These are phyloP conservation scores for Phacellophora camtschatica DNA, from an alignment of 30 jellyfish, hydroid and myxozoan species.

Conservation along the genomic window DNA sequence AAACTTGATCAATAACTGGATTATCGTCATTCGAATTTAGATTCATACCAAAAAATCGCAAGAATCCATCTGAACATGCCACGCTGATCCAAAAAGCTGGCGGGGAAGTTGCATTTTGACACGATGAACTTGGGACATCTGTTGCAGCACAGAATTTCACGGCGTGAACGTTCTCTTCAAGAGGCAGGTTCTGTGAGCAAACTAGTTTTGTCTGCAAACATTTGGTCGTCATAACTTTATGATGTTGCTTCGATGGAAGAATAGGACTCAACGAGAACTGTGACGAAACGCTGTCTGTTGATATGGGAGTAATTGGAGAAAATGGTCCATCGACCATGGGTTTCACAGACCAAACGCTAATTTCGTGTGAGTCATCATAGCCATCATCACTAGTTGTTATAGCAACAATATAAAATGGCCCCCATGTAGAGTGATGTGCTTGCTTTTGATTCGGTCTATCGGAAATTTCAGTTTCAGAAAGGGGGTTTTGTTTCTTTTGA, in stretches of 20 bases:
- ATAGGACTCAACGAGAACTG: conserved; percentile 59
- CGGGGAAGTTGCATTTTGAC: conserved; percentile 72
- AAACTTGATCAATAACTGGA: background rate
- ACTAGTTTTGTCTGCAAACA: conserved; percentile 26
- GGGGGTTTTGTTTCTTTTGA: background rate
- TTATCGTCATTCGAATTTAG: background rate
- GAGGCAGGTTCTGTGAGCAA: conserved; percentile 62
- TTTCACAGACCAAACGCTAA: conserved; percentile 45
- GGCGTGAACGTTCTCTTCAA: conserved; percentile 10
- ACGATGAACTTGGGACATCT: conserved; percentile 65
- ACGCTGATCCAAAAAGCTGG: conserved; percentile 60
- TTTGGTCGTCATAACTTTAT: conserved; percentile 15
- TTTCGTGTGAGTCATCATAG: background rate
- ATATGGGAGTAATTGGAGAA: conserved; percentile 55
- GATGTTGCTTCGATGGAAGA: conserved; percentile 14
- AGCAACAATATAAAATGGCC: conserved; percentile 63
- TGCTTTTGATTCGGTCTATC: background rate
- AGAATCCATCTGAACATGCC: conserved; percentile 57
- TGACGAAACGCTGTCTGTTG: conserved; percentile 62
- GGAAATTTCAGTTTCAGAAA: background rate
- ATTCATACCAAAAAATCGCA: conserved; percentile 42
- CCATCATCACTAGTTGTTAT: background rate
- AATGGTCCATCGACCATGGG: conserved; percentile 14
- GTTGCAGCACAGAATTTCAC: conserved; percentile 64
- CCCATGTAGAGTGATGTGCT: conserved; percentile 43